phyloP scores from a whole-genome alignment of 2,888 invertebrate species.

The Chironomus tentans region DNA sequence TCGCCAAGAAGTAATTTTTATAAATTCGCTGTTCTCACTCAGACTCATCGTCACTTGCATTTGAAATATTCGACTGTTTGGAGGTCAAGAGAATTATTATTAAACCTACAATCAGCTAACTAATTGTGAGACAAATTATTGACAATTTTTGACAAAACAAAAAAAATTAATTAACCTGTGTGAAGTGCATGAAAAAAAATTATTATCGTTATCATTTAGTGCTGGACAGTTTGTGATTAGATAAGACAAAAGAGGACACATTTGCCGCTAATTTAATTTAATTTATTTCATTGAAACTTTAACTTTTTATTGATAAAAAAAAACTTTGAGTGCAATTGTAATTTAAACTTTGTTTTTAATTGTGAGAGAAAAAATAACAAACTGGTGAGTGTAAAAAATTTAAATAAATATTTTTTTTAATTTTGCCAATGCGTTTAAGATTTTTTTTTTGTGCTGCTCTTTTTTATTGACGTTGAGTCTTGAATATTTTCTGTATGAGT shows the following conservation, averaged over 20 bases:
- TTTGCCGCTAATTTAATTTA: too few species aligned
- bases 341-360: background rate
- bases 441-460: background rate
- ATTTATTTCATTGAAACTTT: too few species aligned
- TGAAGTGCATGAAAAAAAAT: background rate
- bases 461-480: background rate
- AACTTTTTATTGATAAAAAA: too few species aligned
- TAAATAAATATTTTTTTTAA: background rate
- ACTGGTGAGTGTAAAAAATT: background rate
- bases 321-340: too few species aligned
- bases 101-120: too few species aligned
- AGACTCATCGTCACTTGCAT: conserved; percentile 12
- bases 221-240: background rate
- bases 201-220: background rate
- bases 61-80: conserved; percentile 4
- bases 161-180: background rate
- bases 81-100: background rate
- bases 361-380: background rate
- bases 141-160: background rate
- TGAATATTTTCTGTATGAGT: background rate
- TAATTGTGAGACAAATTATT: background rate
- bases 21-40: conserved; percentile 5
- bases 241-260: too few species aligned
- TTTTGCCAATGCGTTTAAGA: background rate
- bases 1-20: background rate